Evolutionary conservation across 2,888 invertebrate genomes (phyloP), one percentile per base, ranked within the genome.

Genomic region (Diadegma fenestrale): DNA sequence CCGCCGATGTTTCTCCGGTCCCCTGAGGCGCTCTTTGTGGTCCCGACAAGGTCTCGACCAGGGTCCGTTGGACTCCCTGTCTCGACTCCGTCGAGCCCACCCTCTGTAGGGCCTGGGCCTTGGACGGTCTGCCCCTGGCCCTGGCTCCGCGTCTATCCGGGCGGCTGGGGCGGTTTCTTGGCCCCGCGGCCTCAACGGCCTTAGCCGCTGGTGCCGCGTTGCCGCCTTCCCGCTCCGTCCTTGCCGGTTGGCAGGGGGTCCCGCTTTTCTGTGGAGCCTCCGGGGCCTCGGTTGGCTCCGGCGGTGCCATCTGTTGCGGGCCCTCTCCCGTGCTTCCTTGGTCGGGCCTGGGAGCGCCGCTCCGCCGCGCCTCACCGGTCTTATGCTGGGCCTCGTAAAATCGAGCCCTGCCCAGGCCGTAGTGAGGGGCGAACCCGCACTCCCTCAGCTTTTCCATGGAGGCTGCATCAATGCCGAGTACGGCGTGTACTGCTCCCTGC

Each of bases 401-500:
- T n/a, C n/a, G n/a, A n/a, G n/a, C n/a, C n/a, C 26, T 80, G 17
- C 2, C 45, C 2, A 4, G 17, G 45, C 82, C 82, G 17, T 41
- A 84, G 30, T 82, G 71, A 2, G 71, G 84, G 4, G 72, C 51
- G 7, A 48, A 10, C 1, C 43, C 26, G 5, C 7, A 3, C 41
- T 5, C 76, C 61, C 30, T 68, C 33, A 84, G 61, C 4, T 0
- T 54, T 45, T 17, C 43, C 45, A 83, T 8, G 6, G 83, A 86
- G 17, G 14, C 71, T 43, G 66, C 63, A 12, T 87, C 80, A 22
- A 87, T 80, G 17, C 87, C 85, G 10, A 87, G 58, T 41, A 87
- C 43, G 10, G 85, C 58, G 80, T 87, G 83, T 0, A 37, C n/a
- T 6, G n/a, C 48, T 3, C 48, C 48, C 7, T 48, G n/a, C 12